Base-by-base conservation (phyloP, 2,113 vertebrate species). In the Spheniscus mendiculus region DNA sequence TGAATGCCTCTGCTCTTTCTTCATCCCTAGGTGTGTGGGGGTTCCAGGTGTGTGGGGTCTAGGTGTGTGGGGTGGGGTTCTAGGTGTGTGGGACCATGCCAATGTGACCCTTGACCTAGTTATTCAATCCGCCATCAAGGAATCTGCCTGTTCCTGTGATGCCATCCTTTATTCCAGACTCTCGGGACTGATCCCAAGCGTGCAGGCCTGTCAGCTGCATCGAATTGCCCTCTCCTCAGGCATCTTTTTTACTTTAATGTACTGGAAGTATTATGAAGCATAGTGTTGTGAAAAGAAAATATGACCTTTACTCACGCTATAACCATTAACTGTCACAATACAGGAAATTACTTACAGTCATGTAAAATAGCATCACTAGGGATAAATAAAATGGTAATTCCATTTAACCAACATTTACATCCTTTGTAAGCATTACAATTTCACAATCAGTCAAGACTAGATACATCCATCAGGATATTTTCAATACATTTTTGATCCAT, bases 131-230 rank as follows among this genome's bases (percentile, higher is more conserved):
- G 5, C 29, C 20, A 2, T 42, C 52, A 44, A 44, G 16, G 38
- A 32, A 56, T 53, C 52, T 42, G 50, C 44, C 56, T 49, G 27
- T 38, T 38, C 20, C n/a, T 40, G 45, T 38, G 74, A 38, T 14
- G 58, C 44, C n/a, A 62, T 19, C 44, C n/a, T 38, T 61, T 38
- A 38, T 38, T 62, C n/a, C 44, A 62, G 27, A 32, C 27, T 49
- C 44, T 38, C 0, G 2, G 44, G 56, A 38, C 21, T 10, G 45
- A 25, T 15, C 10, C 36, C 63, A n/a, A 50, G 16, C 0, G 0
- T 8, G 30, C 36, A 50, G n/a, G 19, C 50, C 38, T 53, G 50
- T 22, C 66, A 52, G 34, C 65, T 71, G 12, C 4, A 14, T 44
- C 4, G 0, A 59, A 50, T 1, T 32, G 4, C 34, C 65, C 58